phyloP scores from a whole-genome alignment of 2,888 invertebrate species.

The Rugalucina vietnamica region DNA sequence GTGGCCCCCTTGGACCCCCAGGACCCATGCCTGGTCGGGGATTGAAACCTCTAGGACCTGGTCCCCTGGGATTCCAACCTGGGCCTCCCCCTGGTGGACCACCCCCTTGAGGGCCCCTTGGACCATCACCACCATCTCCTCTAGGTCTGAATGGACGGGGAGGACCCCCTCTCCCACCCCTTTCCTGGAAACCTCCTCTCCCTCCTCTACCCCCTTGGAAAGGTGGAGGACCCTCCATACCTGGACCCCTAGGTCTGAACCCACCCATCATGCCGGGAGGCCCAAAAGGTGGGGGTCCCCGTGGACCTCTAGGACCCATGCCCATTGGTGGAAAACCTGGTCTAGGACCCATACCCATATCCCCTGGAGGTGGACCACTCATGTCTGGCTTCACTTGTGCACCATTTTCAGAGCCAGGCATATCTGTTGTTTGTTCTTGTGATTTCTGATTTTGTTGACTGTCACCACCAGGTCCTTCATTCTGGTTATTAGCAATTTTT shows the following conservation, averaged over 20 bases:
- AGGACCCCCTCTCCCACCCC: conserved; percentile 54
- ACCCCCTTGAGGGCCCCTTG: conserved; percentile 44
- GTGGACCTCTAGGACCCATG: conserved; percentile 44
- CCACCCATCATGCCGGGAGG: conserved; percentile 47
- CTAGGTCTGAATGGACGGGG: conserved; percentile 49
- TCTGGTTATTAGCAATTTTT: conserved; percentile 57
- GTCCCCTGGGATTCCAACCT: conserved; percentile 17
- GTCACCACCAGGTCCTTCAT: not conserved
- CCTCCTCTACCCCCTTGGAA: conserved; percentile 42
- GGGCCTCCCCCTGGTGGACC: conserved; percentile 50
- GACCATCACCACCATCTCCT: conserved; percentile 50
- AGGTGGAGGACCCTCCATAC: conserved; percentile 61
- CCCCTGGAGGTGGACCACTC: conserved; percentile 26
- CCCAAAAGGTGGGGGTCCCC: conserved; percentile 57
- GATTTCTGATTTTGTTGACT: not conserved
- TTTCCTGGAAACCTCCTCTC: conserved; percentile 50
- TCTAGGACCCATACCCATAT: conserved; percentile 48
- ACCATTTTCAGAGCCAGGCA: not conserved
- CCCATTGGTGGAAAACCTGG: conserved; percentile 50
- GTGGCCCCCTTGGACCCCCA: conserved; percentile 55
- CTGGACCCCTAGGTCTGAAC: conserved; percentile 51
- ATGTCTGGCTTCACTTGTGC: conserved; percentile 24
- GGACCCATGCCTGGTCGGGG: conserved; percentile 50
- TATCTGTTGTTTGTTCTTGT: not conserved
- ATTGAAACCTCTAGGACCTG: conserved; percentile 53